Conservation (phyloP, 2,888 invertebrate species). For the Thyatira batis region DNA sequence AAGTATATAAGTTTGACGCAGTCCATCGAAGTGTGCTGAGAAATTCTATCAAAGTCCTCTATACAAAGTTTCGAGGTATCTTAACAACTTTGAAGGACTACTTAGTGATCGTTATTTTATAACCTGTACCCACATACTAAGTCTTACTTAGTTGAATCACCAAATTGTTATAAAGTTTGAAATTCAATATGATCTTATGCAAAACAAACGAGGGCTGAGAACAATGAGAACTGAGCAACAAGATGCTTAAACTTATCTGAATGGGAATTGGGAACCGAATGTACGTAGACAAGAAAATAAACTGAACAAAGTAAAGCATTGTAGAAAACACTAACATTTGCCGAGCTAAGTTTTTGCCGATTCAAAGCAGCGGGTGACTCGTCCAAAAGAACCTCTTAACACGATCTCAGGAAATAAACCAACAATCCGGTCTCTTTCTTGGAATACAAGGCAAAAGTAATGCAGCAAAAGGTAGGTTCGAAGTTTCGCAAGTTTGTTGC, state of each 20-base stretch:
- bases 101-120: constrained; percentile 50
- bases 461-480: constrained; percentile 34
- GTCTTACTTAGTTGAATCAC: constrained; percentile 13
- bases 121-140: constrained; percentile 17
- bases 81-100: constrained; percentile 58
- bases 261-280: neutral
- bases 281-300: constrained; percentile 4
- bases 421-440: constrained; percentile 34
- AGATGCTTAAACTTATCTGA: neutral
- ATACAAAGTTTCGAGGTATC: constrained; percentile 52
- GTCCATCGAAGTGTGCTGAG: constrained; percentile 36
- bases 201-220: neutral
- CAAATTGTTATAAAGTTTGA: constrained; percentile 13
- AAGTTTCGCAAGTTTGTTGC: constrained; percentile 54
- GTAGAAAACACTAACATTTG: constrained; percentile 10
- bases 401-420: constrained; percentile 37
- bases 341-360: constrained; percentile 17
- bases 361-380: constrained; percentile 18
- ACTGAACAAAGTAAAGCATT: constrained; percentile 18
- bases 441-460: constrained; percentile 40
- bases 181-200: neutral
- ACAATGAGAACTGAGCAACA: neutral
- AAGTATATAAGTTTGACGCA: constrained; percentile 27
- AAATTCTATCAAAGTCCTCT: constrained; percentile 64
- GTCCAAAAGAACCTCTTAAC: constrained; percentile 25